These are phyloP conservation scores for Drosophila setifemur DNA, from an alignment of 1,140 invertebrate species.

Conservation along the genomic window DNA sequence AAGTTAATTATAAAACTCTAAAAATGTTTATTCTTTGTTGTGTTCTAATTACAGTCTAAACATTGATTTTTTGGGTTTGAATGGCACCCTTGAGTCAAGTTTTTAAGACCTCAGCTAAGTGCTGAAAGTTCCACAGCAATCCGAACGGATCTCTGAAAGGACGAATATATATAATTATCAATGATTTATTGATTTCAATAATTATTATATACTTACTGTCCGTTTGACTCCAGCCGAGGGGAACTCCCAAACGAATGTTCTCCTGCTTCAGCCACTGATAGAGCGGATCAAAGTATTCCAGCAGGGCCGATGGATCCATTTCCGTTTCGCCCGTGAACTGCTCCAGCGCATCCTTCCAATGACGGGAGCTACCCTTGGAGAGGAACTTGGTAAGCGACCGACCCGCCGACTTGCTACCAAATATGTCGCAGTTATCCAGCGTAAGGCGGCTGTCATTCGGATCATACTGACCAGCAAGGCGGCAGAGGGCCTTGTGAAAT, in stretches of 20 bases:
- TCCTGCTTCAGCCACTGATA: conserved; percentile 80
- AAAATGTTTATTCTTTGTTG: conserved; percentile 1
- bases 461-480: conserved; percentile 84
- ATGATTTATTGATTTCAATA: background rate
- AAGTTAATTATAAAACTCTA: conserved; percentile 18
- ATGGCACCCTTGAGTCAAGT: background rate
- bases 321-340: conserved; percentile 84
- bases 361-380: conserved; percentile 83
- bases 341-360: conserved; percentile 85
- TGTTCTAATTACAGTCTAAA: conserved; percentile 1
- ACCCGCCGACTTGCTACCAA: conserved; percentile 83
- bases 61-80: background rate
- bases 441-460: conserved; percentile 79
- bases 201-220: conserved; percentile 55
- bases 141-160: conserved; percentile 55
- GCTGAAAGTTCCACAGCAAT: conserved; percentile 62
- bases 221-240: conserved; percentile 65
- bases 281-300: conserved; percentile 82
- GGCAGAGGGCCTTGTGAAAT: conserved; percentile 86
- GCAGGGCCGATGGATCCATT: conserved; percentile 82
- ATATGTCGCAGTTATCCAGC: conserved; percentile 86
- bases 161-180: background rate
- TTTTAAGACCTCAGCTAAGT: conserved; percentile 25
- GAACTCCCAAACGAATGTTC: conserved; percentile 66
- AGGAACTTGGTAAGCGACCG: conserved; percentile 57